Conservation (phyloP, 1,140 invertebrate species). For the Drosophila pectinifera region DNA sequence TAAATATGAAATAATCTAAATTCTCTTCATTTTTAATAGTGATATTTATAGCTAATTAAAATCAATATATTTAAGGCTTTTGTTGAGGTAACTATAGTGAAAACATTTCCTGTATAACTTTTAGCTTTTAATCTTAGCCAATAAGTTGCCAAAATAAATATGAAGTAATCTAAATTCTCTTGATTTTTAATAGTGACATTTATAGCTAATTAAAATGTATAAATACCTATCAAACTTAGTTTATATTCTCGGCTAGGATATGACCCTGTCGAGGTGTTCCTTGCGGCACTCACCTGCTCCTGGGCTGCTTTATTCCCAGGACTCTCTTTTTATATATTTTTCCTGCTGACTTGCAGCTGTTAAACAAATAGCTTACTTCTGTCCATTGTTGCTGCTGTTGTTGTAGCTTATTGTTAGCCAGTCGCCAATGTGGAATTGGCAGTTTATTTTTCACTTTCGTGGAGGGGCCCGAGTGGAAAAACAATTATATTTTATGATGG, state of each 20-base stretch:
- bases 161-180: no score
- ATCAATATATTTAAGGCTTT: no score
- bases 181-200: no score
- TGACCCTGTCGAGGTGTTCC: neutral
- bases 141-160: no score
- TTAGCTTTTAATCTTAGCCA: no score
- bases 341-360: conserved; percentile 80
- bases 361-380: conserved; percentile 80
- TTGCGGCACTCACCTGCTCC: conserved; percentile 14
- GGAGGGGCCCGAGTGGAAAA: conserved; percentile 49
- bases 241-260: conserved; percentile 2
- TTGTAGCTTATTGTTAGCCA: conserved; percentile 75
- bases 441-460: conserved; percentile 78
- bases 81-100: no score
- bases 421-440: conserved; percentile 75
- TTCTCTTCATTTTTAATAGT: no score
- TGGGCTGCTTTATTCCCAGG: conserved; percentile 20
- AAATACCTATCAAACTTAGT: no score
- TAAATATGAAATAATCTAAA: no score
- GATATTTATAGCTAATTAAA: no score
- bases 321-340: conserved; percentile 36
- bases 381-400: conserved; percentile 43
- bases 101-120: no score
- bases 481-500: conserved; percentile 80
- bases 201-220: no score